Evolutionary conservation across 2,888 invertebrate genomes (phyloP), one percentile per base, ranked within the genome.

Genomic region (Drosophila borealis): DNA sequence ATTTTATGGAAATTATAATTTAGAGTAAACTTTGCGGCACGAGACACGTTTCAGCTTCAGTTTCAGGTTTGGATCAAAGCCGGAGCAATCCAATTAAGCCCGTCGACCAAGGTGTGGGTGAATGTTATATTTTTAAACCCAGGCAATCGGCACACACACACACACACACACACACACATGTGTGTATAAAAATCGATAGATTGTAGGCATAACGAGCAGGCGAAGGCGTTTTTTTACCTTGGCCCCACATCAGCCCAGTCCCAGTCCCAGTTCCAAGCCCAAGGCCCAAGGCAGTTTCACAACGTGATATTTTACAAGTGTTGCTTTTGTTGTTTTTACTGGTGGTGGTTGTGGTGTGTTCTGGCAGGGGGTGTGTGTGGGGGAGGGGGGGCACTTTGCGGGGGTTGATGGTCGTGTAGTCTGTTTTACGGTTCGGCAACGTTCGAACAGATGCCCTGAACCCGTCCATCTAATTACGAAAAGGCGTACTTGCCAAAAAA

Each of bases 221-320:
- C 67, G 45, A 59, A 73, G 66, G 45, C 65, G 64, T 44, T 50
- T 79, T 80, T 70, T 79, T 83, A 77, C 87, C 74, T 81, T 88
- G 70, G 80, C 65, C 73, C 65, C 73, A 74, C 61, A 70, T 46
- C 68, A 63, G 63, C 65, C 53, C 70, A 66, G 68, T 17, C 49
- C 67, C 39, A 19, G 34, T n/a, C 37, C 41, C 41, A 14, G 41
- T 41, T n/a, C 67, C 62, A 67, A 73, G 68, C 67, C 51, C 51
- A 39, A 41, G 39, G 53, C 41, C 29, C 29, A 29, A 70, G 66
- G 67, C 53, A 56, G 21, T 64, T 51, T 59, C 85, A 71, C 85
- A 81, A 85, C 82, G 65, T 81, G 85, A 88, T 88, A 88, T 79
- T 83, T 88, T 68, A 75, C 63, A 88, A 86, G 87, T 88, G 81